Evolutionary conservation across 2,888 invertebrate species (phyloP), one percentile per base, ranked within the genome.

Genomic region (Dichetophora obliterata): DNA sequence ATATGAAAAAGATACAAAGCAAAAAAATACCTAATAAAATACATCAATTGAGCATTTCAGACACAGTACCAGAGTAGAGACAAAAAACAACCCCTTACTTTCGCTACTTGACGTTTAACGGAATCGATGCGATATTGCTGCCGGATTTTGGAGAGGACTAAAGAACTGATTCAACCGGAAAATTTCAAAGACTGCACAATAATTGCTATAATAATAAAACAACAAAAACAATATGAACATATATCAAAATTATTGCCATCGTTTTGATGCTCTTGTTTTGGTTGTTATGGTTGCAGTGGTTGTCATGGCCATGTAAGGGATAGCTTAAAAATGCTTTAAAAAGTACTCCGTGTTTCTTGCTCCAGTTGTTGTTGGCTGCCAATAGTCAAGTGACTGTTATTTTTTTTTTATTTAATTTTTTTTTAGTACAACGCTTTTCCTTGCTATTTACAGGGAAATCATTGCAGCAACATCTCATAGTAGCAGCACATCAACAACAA

Each of bases 211-310:
- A 37, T 22, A n/a, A 66, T 34, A 65, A 68, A 22, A 48, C 24
- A 50, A 9, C 68, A 68, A 66, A 19, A 14, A 63, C 16, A 9
- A 63, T 34, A 65, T n/a, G 11, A 37, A 43, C 8, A 65, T 31
- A 66, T 66, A 66, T 43, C 8, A 59, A 37, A 34, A 68, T 68
- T 68, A 27, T 68, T 68, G 48, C 24, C 24, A 61, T 61, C 11
- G 24, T 31, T 22, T 22, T 19, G n/a, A 9, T 27, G 37, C 34
- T 37, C 43, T 65, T 34, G 66, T 48, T 66, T 19, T 24, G 37
- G 37, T 11, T 27, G 22, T 70, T 27, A 54, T 70, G 27, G 31
- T 52, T 70, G 70, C 34, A 31, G 1, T n/a, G 19, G 54, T 31
- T 57, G n/a, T 19, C 34, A 19, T 16, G 16, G 8, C 1, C 11